These are phyloP conservation scores for Campopleginae sp. DNA, from an alignment of 2,888 invertebrate species.

Conservation along the genomic window DNA sequence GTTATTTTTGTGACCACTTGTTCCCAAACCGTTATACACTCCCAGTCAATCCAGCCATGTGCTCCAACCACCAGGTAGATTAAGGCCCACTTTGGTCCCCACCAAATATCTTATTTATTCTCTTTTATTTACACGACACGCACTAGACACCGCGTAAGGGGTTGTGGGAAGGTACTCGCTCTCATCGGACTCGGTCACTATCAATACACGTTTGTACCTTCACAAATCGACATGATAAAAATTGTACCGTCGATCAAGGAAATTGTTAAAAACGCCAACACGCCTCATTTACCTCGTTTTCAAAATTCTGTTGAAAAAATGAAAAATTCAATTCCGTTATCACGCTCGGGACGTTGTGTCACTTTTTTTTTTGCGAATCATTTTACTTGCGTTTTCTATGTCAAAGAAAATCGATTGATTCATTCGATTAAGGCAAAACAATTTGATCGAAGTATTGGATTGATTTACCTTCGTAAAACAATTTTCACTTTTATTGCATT, in stretches of 20 bases:
- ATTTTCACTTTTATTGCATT: background rate
- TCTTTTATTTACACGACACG: background rate
- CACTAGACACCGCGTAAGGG: background rate
- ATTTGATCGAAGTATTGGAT: background rate
- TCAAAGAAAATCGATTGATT: background rate
- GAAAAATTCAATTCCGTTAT: background rate
- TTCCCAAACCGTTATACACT: conserved; percentile 38
- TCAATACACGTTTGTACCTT: conserved; percentile 15
- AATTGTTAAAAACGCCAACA: background rate
- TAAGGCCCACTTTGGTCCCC: conserved; percentile 73
- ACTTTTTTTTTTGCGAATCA: background rate
- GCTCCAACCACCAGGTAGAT: conserved; percentile 69
- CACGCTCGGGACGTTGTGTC: background rate
- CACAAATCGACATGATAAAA: background rate
- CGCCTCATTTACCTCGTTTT: background rate
- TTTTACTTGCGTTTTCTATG: background rate
- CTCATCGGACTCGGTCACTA: conserved; percentile 3
- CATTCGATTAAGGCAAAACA: background rate
- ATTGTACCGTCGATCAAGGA: background rate
- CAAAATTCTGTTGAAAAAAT: background rate
- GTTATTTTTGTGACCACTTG: conserved; percentile 32
- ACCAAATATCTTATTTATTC: conserved; percentile 80
- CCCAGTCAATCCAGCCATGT: conserved; percentile 55
- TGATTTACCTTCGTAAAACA: background rate
- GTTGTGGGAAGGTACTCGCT: conserved; percentile 1